Evolutionary conservation across 2,888 invertebrate species (phyloP).

Genomic region (Ischnus inquisitorius): DNA sequence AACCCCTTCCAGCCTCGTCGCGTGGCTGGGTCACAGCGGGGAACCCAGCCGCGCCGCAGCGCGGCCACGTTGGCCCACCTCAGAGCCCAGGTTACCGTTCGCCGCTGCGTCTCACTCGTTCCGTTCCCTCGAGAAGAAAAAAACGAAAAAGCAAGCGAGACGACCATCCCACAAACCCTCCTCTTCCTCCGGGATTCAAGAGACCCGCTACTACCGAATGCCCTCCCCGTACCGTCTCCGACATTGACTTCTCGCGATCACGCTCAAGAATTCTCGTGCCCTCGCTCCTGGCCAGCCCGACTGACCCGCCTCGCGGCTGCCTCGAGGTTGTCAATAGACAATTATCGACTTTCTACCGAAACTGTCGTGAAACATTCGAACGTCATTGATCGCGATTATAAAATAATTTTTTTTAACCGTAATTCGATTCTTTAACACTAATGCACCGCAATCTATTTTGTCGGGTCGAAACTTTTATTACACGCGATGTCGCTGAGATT

Average conservation of each 20-base stretch:
- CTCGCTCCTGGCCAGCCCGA: too few relatives aligned
- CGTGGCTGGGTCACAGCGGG: slow-evolving; percentile 77
- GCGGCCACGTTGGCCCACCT: slow-evolving; percentile 84
- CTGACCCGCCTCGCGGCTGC: too few relatives aligned
- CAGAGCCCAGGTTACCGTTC: slow-evolving; percentile 77
- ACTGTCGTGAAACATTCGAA: too few relatives aligned
- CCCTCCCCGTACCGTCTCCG: slow-evolving; percentile 74
- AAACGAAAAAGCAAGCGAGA: too few relatives aligned
- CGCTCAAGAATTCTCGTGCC: slow-evolving; percentile 18
- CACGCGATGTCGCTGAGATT: too few relatives aligned
- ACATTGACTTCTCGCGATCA: slow-evolving; percentile 68
- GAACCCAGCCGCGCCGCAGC: slow-evolving; percentile 82
- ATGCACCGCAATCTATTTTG: too few relatives aligned
- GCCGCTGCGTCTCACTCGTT: slow-evolving; percentile 64
- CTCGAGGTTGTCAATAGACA: too few relatives aligned
- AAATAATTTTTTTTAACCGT: too few relatives aligned
- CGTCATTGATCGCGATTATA: too few relatives aligned
- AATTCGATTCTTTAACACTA: too few relatives aligned
- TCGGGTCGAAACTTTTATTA: too few relatives aligned
- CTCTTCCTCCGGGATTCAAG: slow-evolving; percentile 60
- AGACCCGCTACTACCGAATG: slow-evolving; percentile 72
- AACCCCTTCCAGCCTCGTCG: slow-evolving; percentile 78
- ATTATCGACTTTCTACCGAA: too few relatives aligned
- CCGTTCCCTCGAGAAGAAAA: slow-evolving; percentile 50
- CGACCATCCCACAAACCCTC: slow-evolving; percentile 63